A percentile compares a stretch with the other conserved stretches of the same genome.
Conservation (phyloP, 92 coral and sea anemone genomes). For the Anthopleura xanthogrammica region DNA sequence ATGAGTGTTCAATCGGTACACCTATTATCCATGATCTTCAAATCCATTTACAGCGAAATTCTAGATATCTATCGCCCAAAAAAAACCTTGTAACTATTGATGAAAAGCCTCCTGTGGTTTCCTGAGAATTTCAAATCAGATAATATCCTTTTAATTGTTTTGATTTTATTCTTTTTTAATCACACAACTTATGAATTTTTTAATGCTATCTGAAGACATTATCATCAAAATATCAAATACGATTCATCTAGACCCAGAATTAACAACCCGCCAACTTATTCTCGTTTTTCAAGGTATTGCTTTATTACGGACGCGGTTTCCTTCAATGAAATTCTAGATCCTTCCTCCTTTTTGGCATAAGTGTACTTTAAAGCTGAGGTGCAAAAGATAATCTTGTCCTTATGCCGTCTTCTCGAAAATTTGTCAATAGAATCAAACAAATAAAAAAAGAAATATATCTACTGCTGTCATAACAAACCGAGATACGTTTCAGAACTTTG, state of each 20-base stretch:
- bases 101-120: background rate
- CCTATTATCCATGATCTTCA: background rate
- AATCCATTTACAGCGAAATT: background rate
- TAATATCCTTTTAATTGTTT: background rate
- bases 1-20: background rate
- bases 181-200: background rate
- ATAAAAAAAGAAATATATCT: background rate
- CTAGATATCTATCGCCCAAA: background rate
- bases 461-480: background rate
- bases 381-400: background rate
- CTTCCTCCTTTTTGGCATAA: background rate
- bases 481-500: background rate
- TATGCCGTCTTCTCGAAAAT: background rate
- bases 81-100: background rate
- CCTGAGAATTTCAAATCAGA: background rate
- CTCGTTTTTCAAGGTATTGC: too few species aligned
- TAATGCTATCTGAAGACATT: too few species aligned
- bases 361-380: background rate
- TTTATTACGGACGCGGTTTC: too few species aligned
- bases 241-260: background rate
- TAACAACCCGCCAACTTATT: background rate
- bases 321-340: too few species aligned
- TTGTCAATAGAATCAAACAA: background rate
- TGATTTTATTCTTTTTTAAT: background rate
- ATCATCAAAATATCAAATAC: too few species aligned